Percentiles rank a stretch among this genome's conserved stretches.
Evolutionary conservation across 2,888 invertebrate species (phyloP).

Genomic region (Polydrusus cervinus): DNA sequence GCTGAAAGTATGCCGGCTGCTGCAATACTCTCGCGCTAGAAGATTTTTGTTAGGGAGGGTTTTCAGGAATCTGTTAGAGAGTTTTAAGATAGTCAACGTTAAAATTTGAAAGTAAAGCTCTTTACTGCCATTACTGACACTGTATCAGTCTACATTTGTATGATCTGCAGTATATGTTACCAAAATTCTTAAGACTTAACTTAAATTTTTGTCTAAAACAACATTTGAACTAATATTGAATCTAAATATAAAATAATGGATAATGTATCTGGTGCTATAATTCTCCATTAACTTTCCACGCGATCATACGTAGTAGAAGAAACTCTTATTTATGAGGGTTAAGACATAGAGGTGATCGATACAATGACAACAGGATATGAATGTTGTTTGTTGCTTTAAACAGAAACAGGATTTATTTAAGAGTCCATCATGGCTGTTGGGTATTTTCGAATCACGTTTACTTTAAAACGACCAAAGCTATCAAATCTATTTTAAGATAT

Average conservation of each 20-base stretch:
- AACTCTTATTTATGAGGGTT: constrained; percentile 5
- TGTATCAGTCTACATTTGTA: no score
- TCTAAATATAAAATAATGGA: no score
- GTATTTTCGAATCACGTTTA: no score
- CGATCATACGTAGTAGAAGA: background rate
- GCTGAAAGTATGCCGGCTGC: constrained; percentile 43
- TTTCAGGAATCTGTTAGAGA: constrained; percentile 40
- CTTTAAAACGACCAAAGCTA: no score
- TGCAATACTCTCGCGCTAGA: constrained; percentile 18
- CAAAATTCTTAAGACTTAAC: no score
- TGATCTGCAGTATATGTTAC: no score
- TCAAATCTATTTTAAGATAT: no score
- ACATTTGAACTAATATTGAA: no score
- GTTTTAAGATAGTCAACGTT: constrained; percentile 12
- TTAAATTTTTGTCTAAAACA: no score
- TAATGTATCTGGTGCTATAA: background rate
- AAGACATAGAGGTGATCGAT: constrained; percentile 9
- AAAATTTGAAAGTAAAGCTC: background rate
- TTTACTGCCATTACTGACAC: background rate
- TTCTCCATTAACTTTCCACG: background rate
- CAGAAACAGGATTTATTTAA: no score
- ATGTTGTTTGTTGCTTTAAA: no score
- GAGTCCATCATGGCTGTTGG: no score
- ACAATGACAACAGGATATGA: background rate
- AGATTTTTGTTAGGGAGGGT: constrained; percentile 40